Base-by-base conservation (phyloP, 2,113 vertebrate species). In the Rhinolophus ferrumequinum region DNA sequence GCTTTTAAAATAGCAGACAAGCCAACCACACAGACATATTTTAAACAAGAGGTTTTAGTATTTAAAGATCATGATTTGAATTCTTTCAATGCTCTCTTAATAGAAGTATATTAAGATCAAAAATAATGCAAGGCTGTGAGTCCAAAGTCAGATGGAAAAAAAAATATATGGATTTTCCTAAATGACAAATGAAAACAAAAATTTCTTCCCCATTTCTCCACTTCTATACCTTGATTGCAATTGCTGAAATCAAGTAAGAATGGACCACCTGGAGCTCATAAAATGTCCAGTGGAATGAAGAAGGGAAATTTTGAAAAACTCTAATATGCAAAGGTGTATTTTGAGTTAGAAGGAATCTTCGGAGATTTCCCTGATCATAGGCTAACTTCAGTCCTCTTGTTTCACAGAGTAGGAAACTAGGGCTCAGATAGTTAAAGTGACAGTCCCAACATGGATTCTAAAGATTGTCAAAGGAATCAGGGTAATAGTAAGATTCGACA, bases 1-100 rank as follows among this genome's bases (percentile, higher is more conserved):
- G 58, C 9, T 97, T 98, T 95, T 66, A 97, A 77, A 95, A 90
- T 87, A 90, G n/a, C 84, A 97, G 79, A 90, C 54, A 77, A 93
- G 75, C 19, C 66, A 96, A 88, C 44, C 88, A 85, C 73, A 88
- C 93, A 94, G 79, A 81, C 15, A 90, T 91, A 88, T 93, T 95
- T 97, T 82, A 88, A 97, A 77, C 72, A 47, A 41, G 50, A 22
- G 24, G 24, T 70, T 70, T 76, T 76, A 92, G 72, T 76, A 77
- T 64, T 62, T 35, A 96, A 96, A 90, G 69, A 56, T 35, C 58
- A 89, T 70, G 30, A 77, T 90, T 95, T 38, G 24, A 93, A 92
- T 89, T 90, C 33, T 95, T 83, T 80, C 35, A 90, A 19, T 83
- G 30, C 18, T 83, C 26, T 67, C 54, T 92, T 67, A 88, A 76